Percentiles rank a stretch among this genome's conserved stretches.
phyloP scores from a whole-genome alignment of 1,140 invertebrate genomes.

The Melipona quadrifasciata region DNA sequence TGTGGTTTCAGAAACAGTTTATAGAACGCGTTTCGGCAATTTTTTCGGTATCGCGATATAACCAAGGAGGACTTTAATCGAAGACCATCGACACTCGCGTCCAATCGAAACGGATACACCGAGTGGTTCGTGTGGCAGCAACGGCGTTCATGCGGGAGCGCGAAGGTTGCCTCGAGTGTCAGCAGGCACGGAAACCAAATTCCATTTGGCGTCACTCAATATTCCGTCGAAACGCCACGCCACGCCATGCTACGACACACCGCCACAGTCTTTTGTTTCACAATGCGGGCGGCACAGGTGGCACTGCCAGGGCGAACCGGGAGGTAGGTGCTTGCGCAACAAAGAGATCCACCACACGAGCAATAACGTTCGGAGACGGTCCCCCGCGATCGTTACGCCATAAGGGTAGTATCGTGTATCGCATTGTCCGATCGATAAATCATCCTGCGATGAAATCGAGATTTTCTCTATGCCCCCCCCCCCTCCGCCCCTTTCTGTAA shows the following conservation, averaged over 20 bases:
- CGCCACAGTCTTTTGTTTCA: constrained; percentile 66
- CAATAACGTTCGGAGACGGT: constrained; percentile 43
- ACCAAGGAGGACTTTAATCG: no score
- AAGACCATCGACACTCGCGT: not conserved
- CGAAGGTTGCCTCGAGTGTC: constrained; percentile 42
- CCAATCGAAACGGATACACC: not conserved
- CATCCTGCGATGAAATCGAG: constrained; percentile 41
- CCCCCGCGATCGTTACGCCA: constrained; percentile 50
- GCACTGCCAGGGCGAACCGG: constrained; percentile 34
- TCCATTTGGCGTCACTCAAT: constrained; percentile 71
- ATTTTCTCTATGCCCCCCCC: not conserved
- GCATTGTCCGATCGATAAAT: constrained; percentile 65
- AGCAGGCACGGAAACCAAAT: constrained; percentile 62
- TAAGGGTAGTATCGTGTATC: constrained; percentile 73
- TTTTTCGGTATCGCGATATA: no score
- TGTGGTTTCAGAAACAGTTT: no score
- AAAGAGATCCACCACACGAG: constrained; percentile 55
- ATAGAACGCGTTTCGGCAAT: no score
- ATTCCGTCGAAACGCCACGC: constrained; percentile 62
- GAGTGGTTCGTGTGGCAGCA: not conserved
- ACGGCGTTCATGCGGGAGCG: not conserved
- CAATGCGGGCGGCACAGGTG: constrained; percentile 71
- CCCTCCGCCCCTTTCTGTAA: not conserved
- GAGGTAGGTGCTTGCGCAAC: constrained; percentile 49
- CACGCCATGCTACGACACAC: not conserved